Evolutionary conservation across 2,797 vertebrate genomes (phyloP).

Genomic region (Calcarius lapponicus): DNA sequence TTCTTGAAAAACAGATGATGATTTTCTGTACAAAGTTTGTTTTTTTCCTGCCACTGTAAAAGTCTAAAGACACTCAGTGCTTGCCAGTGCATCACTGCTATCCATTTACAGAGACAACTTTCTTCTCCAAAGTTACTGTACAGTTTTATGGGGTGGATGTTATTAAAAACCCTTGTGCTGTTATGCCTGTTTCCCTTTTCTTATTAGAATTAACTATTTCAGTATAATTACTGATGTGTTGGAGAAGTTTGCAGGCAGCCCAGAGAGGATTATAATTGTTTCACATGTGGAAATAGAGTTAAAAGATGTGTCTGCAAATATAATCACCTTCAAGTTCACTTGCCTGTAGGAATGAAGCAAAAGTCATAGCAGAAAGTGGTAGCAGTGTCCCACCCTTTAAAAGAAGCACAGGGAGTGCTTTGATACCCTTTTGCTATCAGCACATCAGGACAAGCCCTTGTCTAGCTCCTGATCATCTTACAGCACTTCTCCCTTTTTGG

Average conservation of each 20-base stretch:
- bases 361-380: constrained; percentile 17
- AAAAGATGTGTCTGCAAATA: neutral
- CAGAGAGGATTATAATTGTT: neutral
- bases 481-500: constrained; percentile 66
- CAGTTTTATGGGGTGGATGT: neutral
- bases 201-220: neutral
- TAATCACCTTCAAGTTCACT: neutral
- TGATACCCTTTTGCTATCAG: constrained; percentile 9
- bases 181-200: neutral
- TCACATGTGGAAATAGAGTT: neutral
- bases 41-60: neutral
- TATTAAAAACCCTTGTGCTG: neutral
- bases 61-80: neutral
- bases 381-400: constrained; percentile 33
- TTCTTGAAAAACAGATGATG: neutral
- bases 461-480: constrained; percentile 65
- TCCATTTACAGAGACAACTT: neutral
- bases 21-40: neutral
- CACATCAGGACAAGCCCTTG: constrained; percentile 9
- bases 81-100: neutral
- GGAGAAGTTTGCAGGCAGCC: neutral
- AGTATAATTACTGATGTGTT: neutral
- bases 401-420: constrained; percentile 31
- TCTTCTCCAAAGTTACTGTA: neutral
- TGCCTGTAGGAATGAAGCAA: neutral